Conservation (phyloP, 2,888 invertebrate genomes). For the Drosophila melanosoma region DNA sequence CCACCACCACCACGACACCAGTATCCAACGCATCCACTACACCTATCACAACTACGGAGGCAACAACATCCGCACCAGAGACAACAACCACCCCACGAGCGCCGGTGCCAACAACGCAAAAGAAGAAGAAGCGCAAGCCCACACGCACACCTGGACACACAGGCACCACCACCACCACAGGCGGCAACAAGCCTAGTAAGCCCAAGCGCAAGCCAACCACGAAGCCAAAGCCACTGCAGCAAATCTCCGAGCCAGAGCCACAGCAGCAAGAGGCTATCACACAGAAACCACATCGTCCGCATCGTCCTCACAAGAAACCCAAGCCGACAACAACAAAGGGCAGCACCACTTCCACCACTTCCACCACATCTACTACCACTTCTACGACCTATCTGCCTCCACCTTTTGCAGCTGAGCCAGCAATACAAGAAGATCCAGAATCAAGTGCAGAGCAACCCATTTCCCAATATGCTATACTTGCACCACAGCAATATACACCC, state of each 20-base stretch:
- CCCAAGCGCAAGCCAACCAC: conserved; percentile 46
- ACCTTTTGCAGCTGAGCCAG: conserved; percentile 29
- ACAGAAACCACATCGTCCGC: conserved; percentile 43
- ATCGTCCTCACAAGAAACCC: conserved; percentile 57
- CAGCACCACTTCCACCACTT: conserved; percentile 36
- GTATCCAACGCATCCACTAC: conserved; percentile 26
- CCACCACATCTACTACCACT: conserved; percentile 25
- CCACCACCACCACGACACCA: conserved; percentile 31
- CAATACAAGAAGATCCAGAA: conserved; percentile 8
- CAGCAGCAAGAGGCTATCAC: conserved; percentile 40
- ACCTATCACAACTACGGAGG: conserved; percentile 21
- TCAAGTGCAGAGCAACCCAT: background rate
- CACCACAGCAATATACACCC: conserved; percentile 5
- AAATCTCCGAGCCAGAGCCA: conserved; percentile 27
- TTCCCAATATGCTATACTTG: background rate
- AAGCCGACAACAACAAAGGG: conserved; percentile 57
- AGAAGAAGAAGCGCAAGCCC: conserved; percentile 81
- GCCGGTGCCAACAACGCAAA: conserved; percentile 52
- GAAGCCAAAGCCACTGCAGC: conserved; percentile 59
- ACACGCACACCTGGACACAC: conserved; percentile 69
- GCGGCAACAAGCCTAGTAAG: conserved; percentile 33
- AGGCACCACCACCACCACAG: conserved; percentile 18
- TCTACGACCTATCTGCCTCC: background rate
- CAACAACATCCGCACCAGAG: conserved; percentile 32
- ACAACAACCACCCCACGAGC: conserved; percentile 39